Base-by-base conservation (phyloP, 2,888 invertebrate genomes). In the Ophioninae sp. region DNA sequence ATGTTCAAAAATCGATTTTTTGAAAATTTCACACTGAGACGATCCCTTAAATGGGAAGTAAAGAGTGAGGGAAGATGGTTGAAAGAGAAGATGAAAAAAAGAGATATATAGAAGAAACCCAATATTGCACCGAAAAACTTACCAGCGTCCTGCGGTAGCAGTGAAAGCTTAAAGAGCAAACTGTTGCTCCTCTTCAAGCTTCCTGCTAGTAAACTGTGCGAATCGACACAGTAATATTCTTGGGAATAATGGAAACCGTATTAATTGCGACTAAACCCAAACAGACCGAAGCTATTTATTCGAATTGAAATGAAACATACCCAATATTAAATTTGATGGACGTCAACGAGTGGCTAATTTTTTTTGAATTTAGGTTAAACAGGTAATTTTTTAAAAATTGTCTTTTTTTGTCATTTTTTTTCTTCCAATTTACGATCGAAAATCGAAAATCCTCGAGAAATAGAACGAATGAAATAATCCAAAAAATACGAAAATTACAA, bases 131-230 rank as follows among this genome's bases (percentile, higher is more conserved):
- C 21, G 64, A 69, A 41, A 30, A 65, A 74, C 50, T 50, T 62
- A n/a, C 62, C 65, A 74, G 64, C 68, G 64, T 30, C 44, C 57
- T 23, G 57, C 59, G 56, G 83, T 70, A 64, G 30, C 44, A 37
- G 62, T 62, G 50, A 73, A 37, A 83, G 83, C 81, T 88, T 88
- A 88, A 90, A 90, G 89, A 89, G 90, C 91, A 91, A 92, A 92
- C 92, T 92, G 92, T 92, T 92, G 92, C 92, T 92, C 91, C 92
- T 69, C 68, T 23, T 13, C 23, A 85, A 83, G 90, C 50, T 89
- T 89, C 90, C 91, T 91, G 92, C 92, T 92, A 92, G 92, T 91
- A 90, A 91, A 82, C 81, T 84, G 85, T 69, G 75, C 78, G 65
- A 56, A 79, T 59, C 64, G 13, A 41, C 13, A 44, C 56, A 67